Evolutionary conservation across 2,113 vertebrate species (phyloP), one percentile per base, ranked within the genome.

Genomic region (Mustelus asterias): DNA sequence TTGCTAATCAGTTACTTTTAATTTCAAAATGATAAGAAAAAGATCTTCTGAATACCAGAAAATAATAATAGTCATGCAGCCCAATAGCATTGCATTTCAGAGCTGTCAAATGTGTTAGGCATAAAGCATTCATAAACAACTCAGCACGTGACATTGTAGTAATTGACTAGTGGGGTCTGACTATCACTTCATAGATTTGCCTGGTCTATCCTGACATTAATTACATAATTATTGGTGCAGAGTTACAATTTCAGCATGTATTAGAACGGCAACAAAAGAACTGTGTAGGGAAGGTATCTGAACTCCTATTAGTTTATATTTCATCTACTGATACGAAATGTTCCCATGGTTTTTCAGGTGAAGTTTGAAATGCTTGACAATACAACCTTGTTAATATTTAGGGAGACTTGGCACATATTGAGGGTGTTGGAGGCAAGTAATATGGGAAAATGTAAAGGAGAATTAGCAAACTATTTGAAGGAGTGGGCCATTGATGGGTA

Each of bases 171-270:
- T 60, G 44, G 88, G 58, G 26, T 6, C 88, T 90, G 33, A 24
- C 5, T 63, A 90, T 90, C 26, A n/a, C 58, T 60, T 90, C 58
- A 60, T 33, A 33, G 29, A 60, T 90, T 90, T 90, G 54, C 11
- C 88, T 29, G 22, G 2, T 90, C 54, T 33, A 11, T 90, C 26
- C 29, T 60, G 26, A 90, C 58, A 54, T 90, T 90, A 54, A 90
- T 90, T 90, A 60, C 88, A 90, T n/a, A 54, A 54, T 90, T 90
- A 33, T 18, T 33, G 58, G 26, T 89, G 22, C 88, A 90, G 48
- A 90, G 88, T 90, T 90, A 90, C 54, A 90, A 90, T 33, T 60
- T 90, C 88, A 54, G 29, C 88, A 90, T 33, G 24, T n/a, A 33
- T 33, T 29, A 60, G 88, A 90, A 54, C 16, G 4, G 3, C 54